Base-by-base conservation (phyloP, 2,888 invertebrate genomes). In the Physocephala rufipes region DNA sequence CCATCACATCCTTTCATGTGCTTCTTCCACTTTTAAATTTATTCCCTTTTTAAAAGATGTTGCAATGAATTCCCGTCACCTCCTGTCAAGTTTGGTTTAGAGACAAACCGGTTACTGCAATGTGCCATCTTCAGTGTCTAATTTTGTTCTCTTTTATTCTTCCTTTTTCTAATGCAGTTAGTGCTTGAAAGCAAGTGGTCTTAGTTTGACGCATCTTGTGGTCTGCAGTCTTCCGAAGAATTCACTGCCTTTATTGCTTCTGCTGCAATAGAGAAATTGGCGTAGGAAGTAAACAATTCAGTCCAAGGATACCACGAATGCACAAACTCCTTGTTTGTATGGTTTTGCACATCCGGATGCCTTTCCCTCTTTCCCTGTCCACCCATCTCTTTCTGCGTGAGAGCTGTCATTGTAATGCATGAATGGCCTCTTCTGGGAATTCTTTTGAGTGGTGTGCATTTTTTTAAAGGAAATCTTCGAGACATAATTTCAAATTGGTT, bases 211-310 rank as follows among this genome's bases (percentile, higher is more conserved):
- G 30, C 36, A n/a, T 61, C 36, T n/a, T 55, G 53, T 43, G 28
- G 16, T 61, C 13, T 36, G n/a, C 7, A 61, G 36, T 61, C 36
- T 21, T 30, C 36, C 21, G 45, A 26, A 62, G 58, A 26, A 36
- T 24, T n/a, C n/a, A n/a, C n/a, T 62, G n/a, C 4, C 4, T 5
- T 16, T 19, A 16, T 21, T 21, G 19, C 24, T 21, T n/a, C 24
- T 13, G 36, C 43, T 43, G 62, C 43, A 30, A 7, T 30, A 45
- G 65, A 28, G n/a, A 30, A 28, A 9, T 30, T 49, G 49, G 28
- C 65, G 53, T 47, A 24, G 15, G 24, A 47, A 62, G 21, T 45
- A 66, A 66, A 53, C 65, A 66, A 66, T 66, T 66, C 49, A 51
- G 53, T 36, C 30, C 65, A 66, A 53, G 65, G 65, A 26, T 30